These are phyloP conservation scores for Aradophagus sp. DNA, from an alignment of 1,140 invertebrate species.

Conservation along the genomic window DNA sequence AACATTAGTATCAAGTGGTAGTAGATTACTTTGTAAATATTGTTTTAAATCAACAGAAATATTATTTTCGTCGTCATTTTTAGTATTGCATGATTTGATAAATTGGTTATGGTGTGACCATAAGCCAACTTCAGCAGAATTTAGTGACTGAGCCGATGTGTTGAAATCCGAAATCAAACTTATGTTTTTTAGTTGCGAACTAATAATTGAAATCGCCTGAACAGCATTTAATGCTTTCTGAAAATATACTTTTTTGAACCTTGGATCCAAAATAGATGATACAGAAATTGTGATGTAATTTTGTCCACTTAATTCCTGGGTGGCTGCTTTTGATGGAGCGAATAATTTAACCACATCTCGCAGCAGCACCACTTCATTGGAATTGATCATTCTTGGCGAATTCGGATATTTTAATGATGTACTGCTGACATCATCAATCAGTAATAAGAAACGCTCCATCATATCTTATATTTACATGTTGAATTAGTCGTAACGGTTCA, in stretches of 20 bases:
- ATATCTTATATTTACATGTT: slow-evolving; percentile 8
- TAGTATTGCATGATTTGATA: background rate
- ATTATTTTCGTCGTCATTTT: too few relatives aligned
- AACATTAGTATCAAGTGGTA: background rate
- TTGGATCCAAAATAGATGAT: slow-evolving; percentile 4
- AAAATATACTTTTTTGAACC: slow-evolving; percentile 22
- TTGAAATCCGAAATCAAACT: too few relatives aligned
- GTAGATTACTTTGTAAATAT: background rate
- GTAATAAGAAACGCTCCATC: slow-evolving; percentile 8
- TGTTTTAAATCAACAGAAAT: slow-evolving; percentile 4
- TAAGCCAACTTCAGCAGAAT: background rate
- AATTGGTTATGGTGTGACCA: background rate
- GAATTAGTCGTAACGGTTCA: slow-evolving; percentile 5
- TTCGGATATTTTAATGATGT: background rate
- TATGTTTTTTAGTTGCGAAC: background rate
- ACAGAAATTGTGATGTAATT: slow-evolving; percentile 13
- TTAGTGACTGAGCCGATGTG: background rate
- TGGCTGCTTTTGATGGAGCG: slow-evolving; percentile 1
- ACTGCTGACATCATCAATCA: background rate
- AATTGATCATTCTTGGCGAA: background rate
- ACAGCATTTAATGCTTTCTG: background rate
- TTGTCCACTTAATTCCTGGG: slow-evolving; percentile 4
- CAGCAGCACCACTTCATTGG: background rate
- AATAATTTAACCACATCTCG: background rate
- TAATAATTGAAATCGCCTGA: background rate